Percentiles rank a stretch among this genome's conserved stretches.
These are phyloP conservation scores for Lamellibrachia satsuma DNA, from an alignment of 2,888 invertebrate genomes.

Conservation along the genomic window DNA sequence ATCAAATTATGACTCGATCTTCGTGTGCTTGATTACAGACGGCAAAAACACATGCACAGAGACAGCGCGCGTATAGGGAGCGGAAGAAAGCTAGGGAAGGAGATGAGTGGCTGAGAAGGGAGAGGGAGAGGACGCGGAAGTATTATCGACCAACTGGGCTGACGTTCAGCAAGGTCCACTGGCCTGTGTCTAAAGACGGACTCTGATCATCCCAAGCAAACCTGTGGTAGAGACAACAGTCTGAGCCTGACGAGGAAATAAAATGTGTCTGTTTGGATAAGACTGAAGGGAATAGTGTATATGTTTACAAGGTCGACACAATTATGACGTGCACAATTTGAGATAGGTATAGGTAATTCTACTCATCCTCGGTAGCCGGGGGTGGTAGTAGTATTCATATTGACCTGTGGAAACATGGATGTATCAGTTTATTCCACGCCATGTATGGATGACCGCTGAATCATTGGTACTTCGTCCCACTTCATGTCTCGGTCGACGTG, in stretches of 20 bases:
- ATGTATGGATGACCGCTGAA: no score
- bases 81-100: background rate
- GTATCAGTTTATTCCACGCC: no score
- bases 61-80: background rate
- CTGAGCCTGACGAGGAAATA: no score
- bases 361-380: no score
- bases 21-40: constrained; percentile 5
- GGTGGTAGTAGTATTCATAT: no score
- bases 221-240: no score
- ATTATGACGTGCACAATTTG: background rate
- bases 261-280: background rate
- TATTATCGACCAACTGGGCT: background rate
- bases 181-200: background rate
- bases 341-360: background rate
- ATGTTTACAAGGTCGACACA: background rate
- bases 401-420: no score
- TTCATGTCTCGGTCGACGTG: no score
- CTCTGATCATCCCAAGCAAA: background rate
- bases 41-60: background rate
- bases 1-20: background rate
- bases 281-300: background rate
- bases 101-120: background rate
- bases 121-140: background rate
- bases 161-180: background rate
- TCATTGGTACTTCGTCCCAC: no score